phyloP scores from a whole-genome alignment of 2,113 vertebrate species.

The Echinops telfairi region DNA sequence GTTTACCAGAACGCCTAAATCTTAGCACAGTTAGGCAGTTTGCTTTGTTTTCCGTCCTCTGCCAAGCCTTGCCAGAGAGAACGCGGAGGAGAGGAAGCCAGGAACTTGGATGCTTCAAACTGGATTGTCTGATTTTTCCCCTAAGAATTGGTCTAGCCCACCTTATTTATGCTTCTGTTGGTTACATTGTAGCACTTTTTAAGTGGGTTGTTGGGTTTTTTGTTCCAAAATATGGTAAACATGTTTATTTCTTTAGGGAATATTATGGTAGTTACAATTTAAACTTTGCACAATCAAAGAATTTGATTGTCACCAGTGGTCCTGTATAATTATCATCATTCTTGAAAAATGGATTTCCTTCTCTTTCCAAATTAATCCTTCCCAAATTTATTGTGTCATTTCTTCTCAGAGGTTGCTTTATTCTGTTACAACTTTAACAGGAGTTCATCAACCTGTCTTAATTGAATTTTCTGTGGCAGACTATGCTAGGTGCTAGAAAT shows the following conservation, averaged over 20 bases:
- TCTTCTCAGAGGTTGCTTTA: neutral
- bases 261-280: conserved; percentile 31
- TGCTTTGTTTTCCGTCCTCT: conserved; percentile 23
- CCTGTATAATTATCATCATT: neutral
- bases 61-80: conserved; percentile 11
- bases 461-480: neutral
- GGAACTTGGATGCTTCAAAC: neutral
- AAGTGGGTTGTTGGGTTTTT: neutral
- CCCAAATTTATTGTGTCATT: neutral
- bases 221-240: neutral
- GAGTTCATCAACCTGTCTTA: conserved; percentile 10
- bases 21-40: neutral
- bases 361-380: neutral
- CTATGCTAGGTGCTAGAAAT: neutral
- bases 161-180: neutral
- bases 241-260: conserved; percentile 36
- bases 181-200: conserved; percentile 18
- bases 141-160: neutral
- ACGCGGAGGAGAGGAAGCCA: neutral
- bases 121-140: neutral
- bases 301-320: neutral
- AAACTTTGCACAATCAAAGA: conserved; percentile 15
- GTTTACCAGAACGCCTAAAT: neutral
- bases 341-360: neutral
- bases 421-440: conserved; percentile 7